Evolutionary conservation across 2,797 vertebrate genomes (phyloP).

Genomic region (Syndactyla subalaris): DNA sequence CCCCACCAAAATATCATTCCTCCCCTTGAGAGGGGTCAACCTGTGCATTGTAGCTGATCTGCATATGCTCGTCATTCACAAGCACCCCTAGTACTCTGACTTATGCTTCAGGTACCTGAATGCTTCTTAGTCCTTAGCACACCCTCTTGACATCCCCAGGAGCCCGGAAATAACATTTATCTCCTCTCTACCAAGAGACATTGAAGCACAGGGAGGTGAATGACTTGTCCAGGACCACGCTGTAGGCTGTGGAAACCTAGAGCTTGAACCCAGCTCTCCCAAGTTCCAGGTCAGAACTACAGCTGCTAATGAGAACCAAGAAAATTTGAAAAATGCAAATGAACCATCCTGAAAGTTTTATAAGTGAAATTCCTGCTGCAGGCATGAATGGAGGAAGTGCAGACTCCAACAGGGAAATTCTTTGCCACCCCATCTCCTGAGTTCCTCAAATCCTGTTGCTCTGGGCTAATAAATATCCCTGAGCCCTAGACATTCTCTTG

Average conservation of each 20-base stretch:
- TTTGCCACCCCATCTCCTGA: slow-evolving; percentile 63
- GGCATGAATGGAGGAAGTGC: slow-evolving; percentile 52
- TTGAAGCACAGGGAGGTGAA: background rate
- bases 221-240: background rate
- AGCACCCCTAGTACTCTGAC: background rate
- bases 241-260: background rate
- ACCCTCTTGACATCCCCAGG: background rate
- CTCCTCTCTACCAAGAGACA: background rate
- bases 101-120: background rate
- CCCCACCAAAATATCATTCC: background rate
- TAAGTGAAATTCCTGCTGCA: slow-evolving; percentile 29
- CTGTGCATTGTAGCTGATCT: background rate
- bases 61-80: background rate
- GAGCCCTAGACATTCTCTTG: slow-evolving; percentile 67
- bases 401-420: slow-evolving; percentile 67
- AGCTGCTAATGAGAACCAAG: slow-evolving; percentile 23
- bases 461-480: slow-evolving; percentile 73
- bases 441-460: slow-evolving; percentile 70
- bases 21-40: background rate
- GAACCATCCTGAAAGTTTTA: slow-evolving; percentile 20
- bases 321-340: slow-evolving; percentile 46
- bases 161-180: background rate
- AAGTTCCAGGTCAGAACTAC: background rate
- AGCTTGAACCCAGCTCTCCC: background rate
- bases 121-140: background rate